Evolutionary conservation across 2,888 invertebrate genomes (phyloP), one percentile per base, ranked within the genome.

Genomic region (Xanthia icteritia): DNA sequence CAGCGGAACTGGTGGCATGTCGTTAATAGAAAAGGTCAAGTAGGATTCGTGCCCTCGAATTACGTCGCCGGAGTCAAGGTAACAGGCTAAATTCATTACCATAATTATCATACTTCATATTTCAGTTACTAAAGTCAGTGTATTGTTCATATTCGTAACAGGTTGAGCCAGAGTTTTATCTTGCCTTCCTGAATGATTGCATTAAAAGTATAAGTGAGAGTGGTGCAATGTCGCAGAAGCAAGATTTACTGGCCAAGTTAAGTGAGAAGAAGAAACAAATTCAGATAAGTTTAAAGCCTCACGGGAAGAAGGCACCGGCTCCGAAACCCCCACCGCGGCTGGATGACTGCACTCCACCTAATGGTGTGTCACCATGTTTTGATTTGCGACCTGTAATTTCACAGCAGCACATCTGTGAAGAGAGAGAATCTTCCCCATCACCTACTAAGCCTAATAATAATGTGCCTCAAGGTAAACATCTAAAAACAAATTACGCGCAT

Each of bases 1-100:
- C 98, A 98, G 92, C 97, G 98, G 84, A 98, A 98, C 92, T 98
- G 98, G 98, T 98, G 98, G 98, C 98, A 98, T 97, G 98, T 98
- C 69, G 98, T 98, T 87, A 98, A 98, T 95, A 97, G 97, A 93
- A 97, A 97, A 92, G 98, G 98, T 89, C 98, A 98, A 93, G 97
- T 98, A 86, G 98, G 98, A 72, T 98, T 98, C 91, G 98, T 98
- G 87, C 98, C 98, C 80, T 98, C 98, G 71, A 98, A 98, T 97
- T 98, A 98, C 95, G 98, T 98, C 76, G 97, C 98, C 89, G 97
- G 97, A 90, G 97, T 98, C 89, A 98, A 98, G 97, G 98, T 98
- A 92, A 95, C 39, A 92, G 87, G 73, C 76, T 77, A 82, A 81
- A 84, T 77, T 83, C 39, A 84, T 87, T 81, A 82, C 48, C 67